phyloP scores from a whole-genome alignment of 2,797 vertebrate genomes.

The Philypnodon macrostomus region DNA sequence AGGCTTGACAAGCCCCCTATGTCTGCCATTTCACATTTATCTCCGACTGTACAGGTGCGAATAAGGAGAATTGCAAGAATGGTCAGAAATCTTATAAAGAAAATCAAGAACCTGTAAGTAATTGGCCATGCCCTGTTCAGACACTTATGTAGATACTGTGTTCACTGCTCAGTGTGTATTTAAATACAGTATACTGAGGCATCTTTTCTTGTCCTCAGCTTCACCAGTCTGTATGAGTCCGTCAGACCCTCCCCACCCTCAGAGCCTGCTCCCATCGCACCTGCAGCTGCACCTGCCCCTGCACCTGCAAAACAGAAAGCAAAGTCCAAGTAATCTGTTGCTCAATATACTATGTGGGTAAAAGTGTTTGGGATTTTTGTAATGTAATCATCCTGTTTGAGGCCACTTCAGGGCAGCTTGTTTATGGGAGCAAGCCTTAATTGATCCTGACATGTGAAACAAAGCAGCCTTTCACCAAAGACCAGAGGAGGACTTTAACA shows the following conservation, averaged over 20 bases:
- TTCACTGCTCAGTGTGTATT: no score
- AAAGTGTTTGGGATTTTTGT: constrained; percentile 41
- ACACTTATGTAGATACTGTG: neutral
- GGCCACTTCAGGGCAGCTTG: constrained; percentile 45
- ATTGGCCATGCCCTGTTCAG: neutral
- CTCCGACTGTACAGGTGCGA: constrained; percentile 83
- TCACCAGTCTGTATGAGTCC: constrained; percentile 44
- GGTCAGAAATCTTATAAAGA: constrained; percentile 75
- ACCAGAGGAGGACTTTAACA: constrained; percentile 23
- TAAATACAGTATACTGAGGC: neutral
- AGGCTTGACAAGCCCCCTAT: no score
- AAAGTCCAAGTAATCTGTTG: constrained; percentile 74
- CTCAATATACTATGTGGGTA: neutral
- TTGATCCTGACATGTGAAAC: constrained; percentile 59
- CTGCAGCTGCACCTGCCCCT: constrained; percentile 8
- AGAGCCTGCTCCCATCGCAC: constrained; percentile 31
- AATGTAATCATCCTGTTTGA: constrained; percentile 41
- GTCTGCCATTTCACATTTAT: no score
- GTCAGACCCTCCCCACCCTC: constrained; percentile 49
- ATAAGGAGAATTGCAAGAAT: constrained; percentile 80
- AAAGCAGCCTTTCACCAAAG: constrained; percentile 61
- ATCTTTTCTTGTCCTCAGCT: constrained; percentile 46
- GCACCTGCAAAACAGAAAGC: constrained; percentile 70
- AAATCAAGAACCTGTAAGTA: constrained; percentile 83
- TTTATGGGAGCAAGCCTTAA: constrained; percentile 60